Evolutionary conservation across 2,797 vertebrate species (phyloP).

Genomic region (Phalanger gymnotis): DNA sequence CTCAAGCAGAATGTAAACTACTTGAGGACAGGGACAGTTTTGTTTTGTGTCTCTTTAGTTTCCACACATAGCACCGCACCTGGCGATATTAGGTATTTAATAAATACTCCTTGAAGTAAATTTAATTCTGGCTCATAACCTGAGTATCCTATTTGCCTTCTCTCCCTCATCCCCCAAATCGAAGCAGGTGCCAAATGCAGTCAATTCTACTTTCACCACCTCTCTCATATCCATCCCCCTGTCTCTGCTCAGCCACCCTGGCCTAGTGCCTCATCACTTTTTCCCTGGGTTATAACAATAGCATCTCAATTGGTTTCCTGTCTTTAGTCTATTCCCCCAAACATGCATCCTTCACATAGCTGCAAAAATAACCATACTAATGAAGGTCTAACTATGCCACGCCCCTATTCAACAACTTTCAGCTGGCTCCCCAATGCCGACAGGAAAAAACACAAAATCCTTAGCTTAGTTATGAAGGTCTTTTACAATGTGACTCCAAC

Average conservation of each 20-base stretch:
- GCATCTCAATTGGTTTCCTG: not conserved
- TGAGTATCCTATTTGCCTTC: not conserved
- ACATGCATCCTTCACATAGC: not conserved
- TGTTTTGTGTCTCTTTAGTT: not conserved
- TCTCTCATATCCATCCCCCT: not conserved
- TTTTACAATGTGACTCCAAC: no score
- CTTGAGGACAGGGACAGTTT: not conserved
- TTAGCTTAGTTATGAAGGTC: no score
- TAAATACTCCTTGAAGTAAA: not conserved
- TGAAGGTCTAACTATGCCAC: not conserved
- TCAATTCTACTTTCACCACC: not conserved
- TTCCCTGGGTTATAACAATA: not conserved
- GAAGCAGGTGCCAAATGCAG: not conserved
- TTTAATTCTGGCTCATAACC: not conserved
- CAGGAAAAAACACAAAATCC: not conserved
- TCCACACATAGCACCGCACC: not conserved
- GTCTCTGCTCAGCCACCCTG: not conserved
- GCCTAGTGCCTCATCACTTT: not conserved
- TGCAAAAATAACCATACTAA: not conserved
- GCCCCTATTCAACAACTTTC: not conserved
- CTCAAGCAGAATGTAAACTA: not conserved
- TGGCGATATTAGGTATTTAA: not conserved
- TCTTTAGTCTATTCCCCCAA: not conserved
- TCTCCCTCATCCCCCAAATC: not conserved
- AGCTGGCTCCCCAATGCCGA: not conserved